A percentile compares a stretch with the other conserved stretches of the same genome.
These are phyloP conservation scores for Coendou prehensilis DNA, from an alignment of 2,797 vertebrate genomes.

Conservation along the genomic window DNA sequence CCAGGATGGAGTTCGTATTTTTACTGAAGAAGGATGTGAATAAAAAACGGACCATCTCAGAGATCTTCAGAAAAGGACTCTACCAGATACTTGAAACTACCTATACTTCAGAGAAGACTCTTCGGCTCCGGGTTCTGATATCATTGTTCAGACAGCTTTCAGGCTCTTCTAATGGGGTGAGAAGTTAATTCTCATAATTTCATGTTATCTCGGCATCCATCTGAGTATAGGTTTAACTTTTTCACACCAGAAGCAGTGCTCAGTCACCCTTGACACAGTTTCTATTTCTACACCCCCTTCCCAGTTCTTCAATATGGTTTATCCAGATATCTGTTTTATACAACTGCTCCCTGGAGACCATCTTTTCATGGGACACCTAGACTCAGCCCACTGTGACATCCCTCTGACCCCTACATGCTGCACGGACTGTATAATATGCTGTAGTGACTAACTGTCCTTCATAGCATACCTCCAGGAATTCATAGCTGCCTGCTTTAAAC, in stretches of 20 bases:
- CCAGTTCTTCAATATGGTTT: background rate
- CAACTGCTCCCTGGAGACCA: background rate
- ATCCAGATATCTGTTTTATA: background rate
- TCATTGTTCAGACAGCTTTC: background rate
- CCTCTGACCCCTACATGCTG: background rate
- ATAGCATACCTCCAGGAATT: background rate
- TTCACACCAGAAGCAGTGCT: background rate
- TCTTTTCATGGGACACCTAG: background rate
- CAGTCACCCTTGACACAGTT: background rate
- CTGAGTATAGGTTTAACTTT: background rate
- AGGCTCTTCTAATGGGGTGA: background rate
- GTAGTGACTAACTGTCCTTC: background rate
- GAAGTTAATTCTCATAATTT: background rate
- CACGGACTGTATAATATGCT: no score
- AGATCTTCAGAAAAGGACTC: background rate
- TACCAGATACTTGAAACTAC: background rate
- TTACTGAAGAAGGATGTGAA: background rate
- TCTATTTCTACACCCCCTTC: background rate
- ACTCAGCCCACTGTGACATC: background rate
- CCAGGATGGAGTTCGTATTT: background rate
- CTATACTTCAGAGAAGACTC: background rate
- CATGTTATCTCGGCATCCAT: background rate
- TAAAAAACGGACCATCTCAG: background rate
- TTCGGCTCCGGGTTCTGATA: background rate
- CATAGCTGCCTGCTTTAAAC: background rate